A percentile compares a stretch with the other conserved stretches of the same genome.
These are phyloP conservation scores for Carollia perspicillata DNA, from an alignment of 2,113 vertebrate species.

Conservation along the genomic window DNA sequence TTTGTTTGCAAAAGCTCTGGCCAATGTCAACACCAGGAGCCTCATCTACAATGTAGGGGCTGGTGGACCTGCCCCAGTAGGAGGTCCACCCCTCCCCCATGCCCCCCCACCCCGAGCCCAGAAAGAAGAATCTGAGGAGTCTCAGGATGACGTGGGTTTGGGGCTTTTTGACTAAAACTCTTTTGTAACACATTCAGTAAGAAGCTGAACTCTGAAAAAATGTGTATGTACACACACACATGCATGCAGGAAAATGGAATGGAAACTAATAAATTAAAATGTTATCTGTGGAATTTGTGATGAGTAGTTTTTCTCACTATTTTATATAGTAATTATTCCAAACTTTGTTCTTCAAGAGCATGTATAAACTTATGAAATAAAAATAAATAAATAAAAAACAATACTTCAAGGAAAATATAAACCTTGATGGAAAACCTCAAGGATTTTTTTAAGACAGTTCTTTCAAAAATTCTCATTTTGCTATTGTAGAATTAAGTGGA, in stretches of 20 bases:
- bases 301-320: background rate
- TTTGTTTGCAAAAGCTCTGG: background rate
- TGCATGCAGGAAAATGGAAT: background rate
- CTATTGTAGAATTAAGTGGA: background rate
- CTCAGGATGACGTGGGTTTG: background rate
- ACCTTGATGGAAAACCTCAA: background rate
- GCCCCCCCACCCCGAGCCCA: background rate
- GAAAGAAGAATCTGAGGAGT: background rate
- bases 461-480: slow-evolving; percentile 19
- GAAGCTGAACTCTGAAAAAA: background rate
- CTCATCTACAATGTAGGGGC: background rate
- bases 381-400: background rate
- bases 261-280: background rate
- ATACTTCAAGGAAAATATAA: background rate
- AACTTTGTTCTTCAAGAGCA: background rate
- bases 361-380: background rate
- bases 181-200: background rate
- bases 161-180: background rate
- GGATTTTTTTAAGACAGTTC: background rate
- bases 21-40: background rate
- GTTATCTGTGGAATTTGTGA: background rate
- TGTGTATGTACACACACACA: too few relatives aligned
- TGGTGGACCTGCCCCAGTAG: background rate
- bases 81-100: background rate
- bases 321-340: background rate